phyloP scores from a whole-genome alignment of 2,797 vertebrate genomes.

The Brachyalestes nurse region DNA sequence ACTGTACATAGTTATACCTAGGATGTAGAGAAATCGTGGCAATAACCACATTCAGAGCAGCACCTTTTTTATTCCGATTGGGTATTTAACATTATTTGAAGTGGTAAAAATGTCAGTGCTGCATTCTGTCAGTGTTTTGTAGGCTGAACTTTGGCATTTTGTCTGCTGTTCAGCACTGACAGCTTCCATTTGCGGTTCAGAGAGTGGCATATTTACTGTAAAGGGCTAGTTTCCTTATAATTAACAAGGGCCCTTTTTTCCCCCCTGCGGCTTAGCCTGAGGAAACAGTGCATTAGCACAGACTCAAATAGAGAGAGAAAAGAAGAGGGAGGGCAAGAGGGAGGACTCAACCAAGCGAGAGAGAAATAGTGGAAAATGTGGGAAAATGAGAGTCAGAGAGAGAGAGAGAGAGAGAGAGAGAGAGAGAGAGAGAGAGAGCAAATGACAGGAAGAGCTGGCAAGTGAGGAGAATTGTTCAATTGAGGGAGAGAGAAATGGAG shows the following conservation, averaged over 20 bases:
- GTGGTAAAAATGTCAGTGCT: constrained; percentile 8
- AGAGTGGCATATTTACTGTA: constrained; percentile 36
- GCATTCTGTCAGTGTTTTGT: background rate
- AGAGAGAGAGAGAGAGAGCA: constrained; percentile 30
- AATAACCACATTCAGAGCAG: background rate
- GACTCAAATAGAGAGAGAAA: background rate
- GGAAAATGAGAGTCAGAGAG: background rate
- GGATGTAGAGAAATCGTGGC: too few species aligned
- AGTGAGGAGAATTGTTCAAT: background rate
- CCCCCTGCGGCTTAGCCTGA: constrained; percentile 10
- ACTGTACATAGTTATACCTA: background rate
- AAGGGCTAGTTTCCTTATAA: constrained; percentile 41
- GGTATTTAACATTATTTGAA: background rate
- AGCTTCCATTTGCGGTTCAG: constrained; percentile 36
- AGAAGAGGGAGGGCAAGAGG: background rate
- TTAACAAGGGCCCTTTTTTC: constrained; percentile 47
- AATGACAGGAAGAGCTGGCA: constrained; percentile 20
- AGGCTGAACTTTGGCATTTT: constrained; percentile 42
- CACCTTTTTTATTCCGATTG: background rate
- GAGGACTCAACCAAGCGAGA: background rate
- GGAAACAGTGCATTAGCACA: constrained; percentile 48
- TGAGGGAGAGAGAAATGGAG: constrained; percentile 2
- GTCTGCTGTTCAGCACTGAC: constrained; percentile 32
- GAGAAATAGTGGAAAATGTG: background rate
- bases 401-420: background rate